Base-by-base conservation (phyloP, 2,113 vertebrate genomes). In the Camelus bactrianus region DNA sequence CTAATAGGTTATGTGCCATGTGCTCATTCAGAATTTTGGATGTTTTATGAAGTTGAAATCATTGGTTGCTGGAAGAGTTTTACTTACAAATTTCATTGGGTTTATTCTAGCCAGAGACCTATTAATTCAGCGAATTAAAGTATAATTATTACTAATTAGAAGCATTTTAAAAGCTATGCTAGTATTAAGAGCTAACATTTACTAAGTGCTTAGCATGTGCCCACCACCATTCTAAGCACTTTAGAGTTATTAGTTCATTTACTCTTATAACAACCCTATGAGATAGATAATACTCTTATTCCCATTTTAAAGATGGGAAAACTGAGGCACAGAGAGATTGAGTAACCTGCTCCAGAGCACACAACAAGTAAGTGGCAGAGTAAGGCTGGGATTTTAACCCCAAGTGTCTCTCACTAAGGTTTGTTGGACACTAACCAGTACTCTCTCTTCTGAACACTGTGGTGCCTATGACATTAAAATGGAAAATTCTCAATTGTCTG, bases 191-290 rank as follows among this genome's bases (percentile, higher is more conserved):
- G 8, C 77, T 85, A 77, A 67, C 80, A 82, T 89, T 83, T 72
- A 73, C 80, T 48, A 79, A 72, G 60, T 73, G 38, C 26, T 87
- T 88, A n/a, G 17, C 48, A 0, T 64, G 32, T 90, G 28, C 20
- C 64, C 12, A 26, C 13, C 79, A 83, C 28, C 26, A 26, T 46
- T 87, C 35, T 88, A 42, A 94, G 19, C 22, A 32, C 69, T 88
- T 95, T 70, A 75, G 52, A 91, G 72, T 81, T 84, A 46, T 70
- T 90, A 83, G n/a, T 60, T 79, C 13, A 54, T 60, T 83, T 93
- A 48, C 58, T 89, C 32, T 92, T 10, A 15, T 17, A 65, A 38
- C 42, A 84, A 32, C 19, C 26, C 4, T 76, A 26, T 70, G 62
- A 87, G 15, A 12, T 79, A n/a, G 16, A 12, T 79, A n/a, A 13